These are phyloP conservation scores for Nothura maculosa DNA, from an alignment of 2,797 vertebrate species.

Conservation along the genomic window DNA sequence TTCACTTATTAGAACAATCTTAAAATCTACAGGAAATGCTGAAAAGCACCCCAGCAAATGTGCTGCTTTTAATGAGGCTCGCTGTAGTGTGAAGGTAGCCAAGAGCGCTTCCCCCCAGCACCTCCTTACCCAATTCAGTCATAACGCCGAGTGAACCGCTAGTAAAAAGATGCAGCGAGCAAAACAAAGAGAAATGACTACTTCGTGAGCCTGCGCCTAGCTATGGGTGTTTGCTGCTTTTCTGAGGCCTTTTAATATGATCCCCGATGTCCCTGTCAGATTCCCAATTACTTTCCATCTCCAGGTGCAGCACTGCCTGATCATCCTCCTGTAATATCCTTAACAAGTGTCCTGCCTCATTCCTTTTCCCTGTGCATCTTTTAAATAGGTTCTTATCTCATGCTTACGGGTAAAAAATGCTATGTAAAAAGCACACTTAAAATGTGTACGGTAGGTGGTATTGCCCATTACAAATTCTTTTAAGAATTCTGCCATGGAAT, in stretches of 20 bases:
- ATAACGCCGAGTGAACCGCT: neutral
- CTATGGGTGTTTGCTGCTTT: neutral
- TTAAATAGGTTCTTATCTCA: neutral
- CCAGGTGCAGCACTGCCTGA: neutral
- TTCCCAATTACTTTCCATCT: neutral
- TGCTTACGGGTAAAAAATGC: neutral
- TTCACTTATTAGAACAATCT: neutral
- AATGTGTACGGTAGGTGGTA: fast-evolving
- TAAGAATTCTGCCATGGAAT: neutral
- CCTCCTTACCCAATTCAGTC: slow-evolving; percentile 36
- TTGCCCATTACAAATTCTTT: neutral
- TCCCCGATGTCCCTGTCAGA: neutral
- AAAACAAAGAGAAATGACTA: neutral
- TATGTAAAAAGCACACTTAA: neutral
- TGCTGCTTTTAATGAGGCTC: slow-evolving; percentile 47
- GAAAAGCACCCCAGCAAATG: neutral
- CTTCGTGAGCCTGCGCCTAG: neutral
- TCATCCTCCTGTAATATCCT: fast-evolving
- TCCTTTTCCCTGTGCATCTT: neutral
- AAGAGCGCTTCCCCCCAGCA: neutral
- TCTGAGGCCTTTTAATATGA: neutral
- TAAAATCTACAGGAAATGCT: slow-evolving; percentile 20
- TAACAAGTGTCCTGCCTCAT: neutral
- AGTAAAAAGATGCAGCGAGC: neutral
- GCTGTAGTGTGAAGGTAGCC: slow-evolving; percentile 18